These are phyloP conservation scores for Halcyon senegalensis DNA, from an alignment of 2,113 vertebrate species.

Conservation along the genomic window DNA sequence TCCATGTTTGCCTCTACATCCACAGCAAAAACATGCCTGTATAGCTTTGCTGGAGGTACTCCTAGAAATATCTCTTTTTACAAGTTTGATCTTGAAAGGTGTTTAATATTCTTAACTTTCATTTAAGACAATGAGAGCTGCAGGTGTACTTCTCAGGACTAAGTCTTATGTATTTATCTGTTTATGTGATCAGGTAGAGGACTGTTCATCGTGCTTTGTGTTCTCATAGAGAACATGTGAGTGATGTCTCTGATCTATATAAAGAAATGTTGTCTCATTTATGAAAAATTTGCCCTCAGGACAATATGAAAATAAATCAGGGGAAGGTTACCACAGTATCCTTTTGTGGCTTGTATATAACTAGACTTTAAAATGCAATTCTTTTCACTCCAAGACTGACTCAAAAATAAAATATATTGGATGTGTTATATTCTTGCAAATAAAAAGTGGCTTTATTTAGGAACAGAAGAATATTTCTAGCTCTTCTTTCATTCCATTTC, in stretches of 20 bases:
- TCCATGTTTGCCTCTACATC: not conserved
- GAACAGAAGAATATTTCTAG: not conserved
- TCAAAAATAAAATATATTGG: not conserved
- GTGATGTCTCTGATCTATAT: not conserved
- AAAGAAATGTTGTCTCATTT: not conserved
- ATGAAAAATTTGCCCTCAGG: not conserved
- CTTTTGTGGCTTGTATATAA: not conserved
- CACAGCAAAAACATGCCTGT: not conserved
- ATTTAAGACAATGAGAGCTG: not conserved
- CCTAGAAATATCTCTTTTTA: not conserved
- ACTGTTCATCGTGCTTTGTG: not conserved
- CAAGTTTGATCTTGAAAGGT: not conserved
- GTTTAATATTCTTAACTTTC: not conserved
- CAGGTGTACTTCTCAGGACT: not conserved
- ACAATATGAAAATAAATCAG: not conserved
- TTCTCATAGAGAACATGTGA: not conserved
- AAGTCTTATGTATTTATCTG: not conserved
- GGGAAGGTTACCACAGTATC: not conserved
- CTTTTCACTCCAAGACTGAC: not conserved
- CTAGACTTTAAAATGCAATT: not conserved
- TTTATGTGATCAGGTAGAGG: not conserved
- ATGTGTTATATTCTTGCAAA: not conserved
- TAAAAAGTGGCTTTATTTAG: constrained; percentile 8
- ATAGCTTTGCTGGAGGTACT: not conserved
- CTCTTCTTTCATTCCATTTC: not conserved